Conservation (phyloP, 2,113 vertebrate genomes). For the Siniperca chuatsi region DNA sequence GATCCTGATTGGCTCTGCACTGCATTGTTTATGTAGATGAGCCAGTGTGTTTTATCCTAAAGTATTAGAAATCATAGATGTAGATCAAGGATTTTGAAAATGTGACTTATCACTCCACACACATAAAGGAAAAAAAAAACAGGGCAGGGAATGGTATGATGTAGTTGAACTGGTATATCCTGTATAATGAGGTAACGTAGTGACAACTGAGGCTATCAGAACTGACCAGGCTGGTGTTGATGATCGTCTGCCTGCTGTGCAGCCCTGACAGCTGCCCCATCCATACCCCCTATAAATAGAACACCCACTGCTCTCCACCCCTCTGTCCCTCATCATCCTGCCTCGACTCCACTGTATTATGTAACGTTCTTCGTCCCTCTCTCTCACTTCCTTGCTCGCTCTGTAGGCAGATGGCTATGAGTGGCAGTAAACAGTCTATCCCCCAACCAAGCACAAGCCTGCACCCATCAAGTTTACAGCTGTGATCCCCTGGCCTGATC, state of each 20-base stretch:
- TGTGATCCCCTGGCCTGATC: not conserved
- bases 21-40: not conserved
- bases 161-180: slow-evolving; percentile 21
- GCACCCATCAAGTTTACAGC: not conserved
- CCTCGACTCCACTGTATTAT: slow-evolving; percentile 55
- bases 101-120: not conserved
- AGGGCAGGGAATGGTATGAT: not conserved
- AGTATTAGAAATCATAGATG: not conserved
- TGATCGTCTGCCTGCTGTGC: slow-evolving; percentile 18
- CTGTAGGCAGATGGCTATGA: slow-evolving; percentile 41
- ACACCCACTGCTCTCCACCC: slow-evolving; percentile 45
- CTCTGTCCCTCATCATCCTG: slow-evolving; percentile 36
- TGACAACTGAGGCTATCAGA: slow-evolving; percentile 24
- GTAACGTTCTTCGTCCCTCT: slow-evolving; percentile 46
- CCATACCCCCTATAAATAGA: slow-evolving; percentile 64
- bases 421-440: slow-evolving; percentile 34
- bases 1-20: not conserved
- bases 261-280: slow-evolving; percentile 42
- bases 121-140: not conserved
- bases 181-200: slow-evolving; percentile 9
- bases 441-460: not conserved
- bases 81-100: slow-evolving; percentile 21
- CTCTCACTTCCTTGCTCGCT: slow-evolving; percentile 23
- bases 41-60: not conserved
- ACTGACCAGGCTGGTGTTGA: slow-evolving; percentile 35